Conservation (phyloP, 2,888 invertebrate genomes). For the Allacma fusca region DNA sequence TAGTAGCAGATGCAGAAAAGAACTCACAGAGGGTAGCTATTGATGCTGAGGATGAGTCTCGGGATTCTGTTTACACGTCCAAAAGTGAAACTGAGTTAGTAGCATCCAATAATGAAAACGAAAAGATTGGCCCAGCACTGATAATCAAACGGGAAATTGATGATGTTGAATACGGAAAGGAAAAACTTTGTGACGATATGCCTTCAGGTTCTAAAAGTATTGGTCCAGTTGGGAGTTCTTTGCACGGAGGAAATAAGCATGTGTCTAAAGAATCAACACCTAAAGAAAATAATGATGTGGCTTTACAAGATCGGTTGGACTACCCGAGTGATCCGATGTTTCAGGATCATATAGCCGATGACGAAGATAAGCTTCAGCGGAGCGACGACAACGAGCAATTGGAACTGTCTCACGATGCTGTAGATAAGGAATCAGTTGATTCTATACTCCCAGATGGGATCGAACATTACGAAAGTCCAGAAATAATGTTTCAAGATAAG, state of each 20-base stretch:
- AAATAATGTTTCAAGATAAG: constrained; percentile 23
- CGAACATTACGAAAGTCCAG: constrained; percentile 3
- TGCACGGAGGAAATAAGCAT: not conserved
- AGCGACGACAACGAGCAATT: not conserved
- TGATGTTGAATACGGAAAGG: not conserved
- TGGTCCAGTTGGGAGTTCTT: not conserved
- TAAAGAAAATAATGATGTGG: not conserved
- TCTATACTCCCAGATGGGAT: constrained; percentile 17
- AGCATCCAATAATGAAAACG: not conserved
- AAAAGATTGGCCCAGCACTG: not conserved
- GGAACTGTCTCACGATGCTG: constrained; percentile 9
- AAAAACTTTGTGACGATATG: not conserved
- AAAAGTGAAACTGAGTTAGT: not conserved
- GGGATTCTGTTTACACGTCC: not conserved
- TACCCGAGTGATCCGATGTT: constrained; percentile 33
- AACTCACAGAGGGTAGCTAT: too few species aligned
- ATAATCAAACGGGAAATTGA: constrained; percentile 5
- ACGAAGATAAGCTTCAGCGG: not conserved
- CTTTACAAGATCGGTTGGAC: not conserved
- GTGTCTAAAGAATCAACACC: not conserved
- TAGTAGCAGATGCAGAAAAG: too few species aligned
- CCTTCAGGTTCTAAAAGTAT: not conserved
- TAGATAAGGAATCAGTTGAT: constrained; percentile 21
- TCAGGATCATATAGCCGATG: constrained; percentile 27
- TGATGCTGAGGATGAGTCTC: too few species aligned